Evolutionary conservation across 2,888 invertebrate species (phyloP).

Genomic region (Sarcophaga variegata): DNA sequence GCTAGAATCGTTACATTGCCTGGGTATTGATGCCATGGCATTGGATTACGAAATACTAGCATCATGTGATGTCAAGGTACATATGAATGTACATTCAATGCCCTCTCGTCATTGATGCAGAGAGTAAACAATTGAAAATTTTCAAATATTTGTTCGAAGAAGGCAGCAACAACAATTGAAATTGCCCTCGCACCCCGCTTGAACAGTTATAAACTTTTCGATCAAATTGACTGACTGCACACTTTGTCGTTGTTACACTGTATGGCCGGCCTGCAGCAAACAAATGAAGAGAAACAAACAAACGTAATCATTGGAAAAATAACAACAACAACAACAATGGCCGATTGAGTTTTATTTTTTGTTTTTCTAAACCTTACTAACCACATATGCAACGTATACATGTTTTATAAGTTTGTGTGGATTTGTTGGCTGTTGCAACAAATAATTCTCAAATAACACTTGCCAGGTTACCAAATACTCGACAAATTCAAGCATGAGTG

Average conservation of each 20-base stretch:
- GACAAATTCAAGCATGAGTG: conserved; percentile 49
- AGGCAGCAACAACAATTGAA: not conserved
- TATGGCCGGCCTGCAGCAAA: conserved; percentile 23
- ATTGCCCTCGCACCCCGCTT: too few species aligned
- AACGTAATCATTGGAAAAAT: not conserved
- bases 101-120: not conserved
- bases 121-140: too few species aligned
- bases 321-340: conserved; percentile 10
- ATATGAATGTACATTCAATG: conserved; percentile 8
- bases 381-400: conserved; percentile 2
- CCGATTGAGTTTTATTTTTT: conserved; percentile 48
- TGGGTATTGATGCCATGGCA: conserved; percentile 4
- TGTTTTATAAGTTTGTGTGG: not conserved
- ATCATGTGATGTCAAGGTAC: conserved; percentile 31
- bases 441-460: conserved; percentile 29
- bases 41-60: conserved; percentile 26
- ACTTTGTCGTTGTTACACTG: conserved; percentile 22
- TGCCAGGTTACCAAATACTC: not conserved
- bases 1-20: not conserved
- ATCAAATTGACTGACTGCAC: conserved; percentile 25
- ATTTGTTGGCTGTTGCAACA: conserved; percentile 10
- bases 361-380: not conserved
- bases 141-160: not conserved
- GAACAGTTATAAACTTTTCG: conserved; percentile 2
- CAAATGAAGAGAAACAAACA: not conserved